These are phyloP conservation scores for Mus pahari DNA, from an alignment of 2,113 vertebrate genomes.

Conservation along the genomic window DNA sequence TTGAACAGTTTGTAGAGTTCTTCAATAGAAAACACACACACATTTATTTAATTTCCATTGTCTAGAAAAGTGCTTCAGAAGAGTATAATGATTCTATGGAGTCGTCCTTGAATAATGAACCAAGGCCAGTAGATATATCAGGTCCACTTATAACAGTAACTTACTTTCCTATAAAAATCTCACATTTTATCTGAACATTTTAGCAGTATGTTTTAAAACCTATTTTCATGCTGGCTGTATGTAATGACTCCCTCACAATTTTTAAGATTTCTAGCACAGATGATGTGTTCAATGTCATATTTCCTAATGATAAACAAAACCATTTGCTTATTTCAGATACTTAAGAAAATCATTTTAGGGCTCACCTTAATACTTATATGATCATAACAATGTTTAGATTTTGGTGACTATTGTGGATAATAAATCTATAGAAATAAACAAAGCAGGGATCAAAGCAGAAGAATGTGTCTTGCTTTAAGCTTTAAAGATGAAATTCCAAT, in stretches of 20 bases:
- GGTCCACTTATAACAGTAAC: not conserved
- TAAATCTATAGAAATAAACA: conserved; percentile 74
- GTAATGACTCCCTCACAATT: not conserved
- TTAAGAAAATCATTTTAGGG: not conserved
- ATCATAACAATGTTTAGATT: not conserved
- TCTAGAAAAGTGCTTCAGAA: conserved; percentile 20
- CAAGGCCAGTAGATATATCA: not conserved
- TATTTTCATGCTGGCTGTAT: not conserved
- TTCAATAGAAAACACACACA: conserved; percentile 56
- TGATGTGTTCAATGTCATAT: not conserved
- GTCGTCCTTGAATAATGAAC: not conserved
- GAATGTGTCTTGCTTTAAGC: conserved; percentile 46
- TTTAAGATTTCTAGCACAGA: not conserved
- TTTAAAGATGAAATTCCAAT: conserved; percentile 66
- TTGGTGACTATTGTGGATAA: conserved; percentile 43
- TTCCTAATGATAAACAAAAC: conserved; percentile 45
- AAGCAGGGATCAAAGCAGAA: not conserved
- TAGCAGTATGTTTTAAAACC: not conserved
- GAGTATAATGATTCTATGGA: not conserved
- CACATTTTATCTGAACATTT: conserved; percentile 17
- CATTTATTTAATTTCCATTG: not conserved
- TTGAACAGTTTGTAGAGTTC: not conserved
- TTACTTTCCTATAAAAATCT: not conserved
- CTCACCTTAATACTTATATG: conserved; percentile 42
- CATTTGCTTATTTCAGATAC: conserved; percentile 12